Conservation (phyloP, 2,797 vertebrate species). For the Micromesistius poutassou region DNA sequence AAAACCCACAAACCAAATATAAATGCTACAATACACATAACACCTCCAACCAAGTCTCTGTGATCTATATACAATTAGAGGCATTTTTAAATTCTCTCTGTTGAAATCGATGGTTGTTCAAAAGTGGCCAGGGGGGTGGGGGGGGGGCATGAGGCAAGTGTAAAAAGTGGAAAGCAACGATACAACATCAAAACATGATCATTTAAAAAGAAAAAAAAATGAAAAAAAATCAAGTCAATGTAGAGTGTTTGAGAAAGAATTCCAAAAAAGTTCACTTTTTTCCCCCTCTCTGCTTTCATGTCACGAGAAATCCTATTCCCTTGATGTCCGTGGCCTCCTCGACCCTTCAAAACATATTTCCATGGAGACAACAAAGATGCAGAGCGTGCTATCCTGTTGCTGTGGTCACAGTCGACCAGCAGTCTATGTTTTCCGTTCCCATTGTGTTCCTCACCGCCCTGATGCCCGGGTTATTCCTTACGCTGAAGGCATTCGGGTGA, state of each 20-base stretch:
- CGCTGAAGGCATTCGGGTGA: conserved; percentile 80
- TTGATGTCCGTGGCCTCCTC: conserved; percentile 37
- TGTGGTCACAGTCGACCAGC: conserved; percentile 48
- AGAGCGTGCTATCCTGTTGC: conserved; percentile 50
- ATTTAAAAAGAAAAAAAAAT: conserved; percentile 36
- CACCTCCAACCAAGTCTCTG: conserved; percentile 52
- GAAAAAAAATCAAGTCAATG: conserved; percentile 41
- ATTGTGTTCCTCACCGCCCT: conserved; percentile 14
- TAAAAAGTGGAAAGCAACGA: conserved; percentile 40
- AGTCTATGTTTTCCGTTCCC: conserved; percentile 16
- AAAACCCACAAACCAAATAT: conserved; percentile 65
- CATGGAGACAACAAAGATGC: conserved; percentile 55
- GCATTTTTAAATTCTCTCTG: conserved; percentile 37
- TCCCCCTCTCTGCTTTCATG: conserved; percentile 39
- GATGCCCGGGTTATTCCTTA: conserved; percentile 32
- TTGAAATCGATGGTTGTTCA: conserved; percentile 43
- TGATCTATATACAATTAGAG: conserved; percentile 65
- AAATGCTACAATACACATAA: conserved; percentile 65
- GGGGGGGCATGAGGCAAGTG: conserved; percentile 34
- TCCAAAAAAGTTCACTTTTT: conserved; percentile 57
- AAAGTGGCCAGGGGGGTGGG: conserved; percentile 23
- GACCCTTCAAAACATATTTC: conserved; percentile 52
- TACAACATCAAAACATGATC: conserved; percentile 45
- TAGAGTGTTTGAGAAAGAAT: conserved; percentile 59
- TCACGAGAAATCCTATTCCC: conserved; percentile 40